These are phyloP conservation scores for Bombus affinis DNA, from an alignment of 1,140 invertebrate genomes.

Conservation along the genomic window DNA sequence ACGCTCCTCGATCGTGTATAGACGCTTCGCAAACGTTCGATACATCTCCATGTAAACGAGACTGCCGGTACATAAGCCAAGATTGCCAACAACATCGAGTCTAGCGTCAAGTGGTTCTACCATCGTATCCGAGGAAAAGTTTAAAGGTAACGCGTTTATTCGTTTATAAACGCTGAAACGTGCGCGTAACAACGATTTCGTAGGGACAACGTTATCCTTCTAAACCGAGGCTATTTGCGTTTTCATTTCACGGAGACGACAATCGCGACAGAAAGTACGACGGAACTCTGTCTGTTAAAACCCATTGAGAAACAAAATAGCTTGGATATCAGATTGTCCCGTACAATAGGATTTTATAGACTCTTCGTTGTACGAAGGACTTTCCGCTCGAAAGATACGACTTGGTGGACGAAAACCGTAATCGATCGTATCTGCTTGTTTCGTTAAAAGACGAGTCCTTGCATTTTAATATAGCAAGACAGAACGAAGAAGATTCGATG, in stretches of 20 bases:
- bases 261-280: not conserved
- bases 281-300: not conserved
- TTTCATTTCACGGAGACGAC: not conserved
- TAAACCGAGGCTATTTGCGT: too few species aligned
- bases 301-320: not conserved
- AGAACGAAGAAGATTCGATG: not conserved
- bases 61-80: slow-evolving; percentile 20
- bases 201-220: not conserved
- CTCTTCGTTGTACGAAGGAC: not conserved
- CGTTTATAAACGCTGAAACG: not conserved
- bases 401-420: not conserved
- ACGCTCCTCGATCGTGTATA: slow-evolving; percentile 25
- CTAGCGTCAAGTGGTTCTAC: slow-evolving; percentile 27
- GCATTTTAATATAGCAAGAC: not conserved
- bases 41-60: slow-evolving; percentile 63
- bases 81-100: slow-evolving; percentile 37
- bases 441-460: not conserved
- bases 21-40: slow-evolving; percentile 22
- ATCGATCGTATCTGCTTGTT: not conserved
- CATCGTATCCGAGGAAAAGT: not conserved
- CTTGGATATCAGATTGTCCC: not conserved
- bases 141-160: slow-evolving; percentile 12
- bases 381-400: not conserved
- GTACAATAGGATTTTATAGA: not conserved
- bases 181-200: too few species aligned